Percentiles rank a stretch among this genome's conserved stretches.
phyloP scores from a whole-genome alignment of 2,797 vertebrate species.

The Thaleichthys pacificus region DNA sequence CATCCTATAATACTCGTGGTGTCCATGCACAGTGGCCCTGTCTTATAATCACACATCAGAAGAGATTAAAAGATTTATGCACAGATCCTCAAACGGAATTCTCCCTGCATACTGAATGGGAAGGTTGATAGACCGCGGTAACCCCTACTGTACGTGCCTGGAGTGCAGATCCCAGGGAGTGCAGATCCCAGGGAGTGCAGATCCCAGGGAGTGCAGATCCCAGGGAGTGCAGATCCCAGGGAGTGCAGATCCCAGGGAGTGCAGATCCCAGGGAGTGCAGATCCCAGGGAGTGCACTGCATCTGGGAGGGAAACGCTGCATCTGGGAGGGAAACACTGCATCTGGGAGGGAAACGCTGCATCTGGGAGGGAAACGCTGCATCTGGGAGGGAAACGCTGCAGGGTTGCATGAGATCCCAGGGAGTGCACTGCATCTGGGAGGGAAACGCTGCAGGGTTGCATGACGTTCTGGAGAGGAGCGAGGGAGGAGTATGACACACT shows the following conservation, averaged over 20 bases:
- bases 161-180: slow-evolving; percentile 61
- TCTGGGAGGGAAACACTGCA: too few species aligned
- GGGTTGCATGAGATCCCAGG: slow-evolving; percentile 55
- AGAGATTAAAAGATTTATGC: slow-evolving; percentile 64
- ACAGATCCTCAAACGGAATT: slow-evolving; percentile 40
- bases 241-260: too few species aligned
- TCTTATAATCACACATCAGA: slow-evolving; percentile 61
- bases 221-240: too few species aligned
- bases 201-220: too few species aligned
- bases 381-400: too few species aligned
- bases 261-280: too few species aligned
- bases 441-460: slow-evolving; percentile 63
- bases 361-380: too few species aligned
- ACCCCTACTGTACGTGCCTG: slow-evolving; percentile 58
- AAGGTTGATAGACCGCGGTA: slow-evolving; percentile 58
- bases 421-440: slow-evolving; percentile 46
- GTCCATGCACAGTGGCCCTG: slow-evolving; percentile 45
- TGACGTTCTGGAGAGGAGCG: slow-evolving; percentile 57
- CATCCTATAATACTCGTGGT: slow-evolving; percentile 56
- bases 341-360: too few species aligned
- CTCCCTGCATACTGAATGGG: slow-evolving; percentile 60
- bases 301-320: too few species aligned
- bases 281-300: too few species aligned
- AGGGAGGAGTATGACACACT: slow-evolving; percentile 41
- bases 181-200: too few species aligned